phyloP scores from a whole-genome alignment of 2,113 vertebrate genomes.

The Callopanchax toddi region DNA sequence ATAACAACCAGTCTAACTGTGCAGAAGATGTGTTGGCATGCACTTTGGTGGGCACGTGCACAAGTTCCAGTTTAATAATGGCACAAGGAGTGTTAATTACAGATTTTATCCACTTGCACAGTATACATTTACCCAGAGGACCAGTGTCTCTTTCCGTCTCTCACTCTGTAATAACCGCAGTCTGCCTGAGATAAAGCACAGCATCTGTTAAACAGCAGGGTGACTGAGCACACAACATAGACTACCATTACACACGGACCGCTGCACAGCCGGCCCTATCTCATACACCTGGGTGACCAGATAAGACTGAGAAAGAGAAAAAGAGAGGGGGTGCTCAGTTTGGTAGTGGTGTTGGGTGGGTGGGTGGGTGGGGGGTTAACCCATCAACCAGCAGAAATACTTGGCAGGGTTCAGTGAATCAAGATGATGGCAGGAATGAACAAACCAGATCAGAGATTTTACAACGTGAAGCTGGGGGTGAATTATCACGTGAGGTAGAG shows the following conservation, averaged over 20 bases:
- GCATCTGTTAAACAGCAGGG: conserved; percentile 72
- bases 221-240: conserved; percentile 65
- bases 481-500: conserved; percentile 7
- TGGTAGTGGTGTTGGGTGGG: neutral
- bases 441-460: conserved; percentile 1
- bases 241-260: conserved; percentile 66
- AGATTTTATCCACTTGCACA: conserved; percentile 39
- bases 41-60: conserved; percentile 13
- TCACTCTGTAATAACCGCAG: conserved; percentile 58
- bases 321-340: neutral
- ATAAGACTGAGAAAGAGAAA: conserved; percentile 62
- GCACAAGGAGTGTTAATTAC: conserved; percentile 44
- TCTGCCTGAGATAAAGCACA: conserved; percentile 65
- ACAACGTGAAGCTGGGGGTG: neutral
- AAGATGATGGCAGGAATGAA: conserved; percentile 27
- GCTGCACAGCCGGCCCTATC: conserved; percentile 54
- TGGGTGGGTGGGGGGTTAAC: conserved; percentile 30
- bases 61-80: conserved; percentile 8
- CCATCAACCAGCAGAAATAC: conserved; percentile 51
- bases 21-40: neutral
- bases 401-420: conserved; percentile 41
- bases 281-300: conserved; percentile 72
- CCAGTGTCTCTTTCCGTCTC: conserved; percentile 51
- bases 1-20: neutral
- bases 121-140: conserved; percentile 55